These are phyloP conservation scores for Nematostella vectensis DNA, from an alignment of 92 coral and sea anemone species.

Conservation along the genomic window DNA sequence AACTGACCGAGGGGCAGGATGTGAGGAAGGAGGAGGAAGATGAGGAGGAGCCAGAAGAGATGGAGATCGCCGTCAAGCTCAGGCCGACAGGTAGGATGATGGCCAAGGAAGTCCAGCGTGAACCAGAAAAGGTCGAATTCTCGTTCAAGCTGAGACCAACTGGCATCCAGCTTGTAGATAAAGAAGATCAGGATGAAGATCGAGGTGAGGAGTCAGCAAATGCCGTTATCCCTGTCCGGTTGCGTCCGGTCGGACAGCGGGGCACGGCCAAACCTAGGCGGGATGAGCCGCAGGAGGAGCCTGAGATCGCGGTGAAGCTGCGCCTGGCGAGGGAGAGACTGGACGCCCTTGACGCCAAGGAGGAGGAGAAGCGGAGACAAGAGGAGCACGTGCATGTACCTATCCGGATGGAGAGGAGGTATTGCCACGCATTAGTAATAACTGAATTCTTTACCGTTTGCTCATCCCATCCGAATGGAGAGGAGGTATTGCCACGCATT, in stretches of 20 bases:
- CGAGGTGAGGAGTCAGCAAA: not conserved
- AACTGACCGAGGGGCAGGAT: constrained; percentile 7
- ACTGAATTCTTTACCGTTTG: too few species aligned
- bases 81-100: not conserved
- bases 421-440: too few species aligned
- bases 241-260: not conserved
- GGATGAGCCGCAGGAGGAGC: constrained; percentile 6
- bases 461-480: too few species aligned
- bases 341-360: not conserved
- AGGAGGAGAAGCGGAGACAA: not conserved
- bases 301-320: constrained; percentile 14
- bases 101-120: constrained; percentile 1
- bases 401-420: not conserved
- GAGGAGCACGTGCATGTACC: not conserved
- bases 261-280: too few species aligned
- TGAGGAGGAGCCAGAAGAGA: constrained; percentile 7
- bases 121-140: constrained; percentile 21
- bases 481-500: too few species aligned
- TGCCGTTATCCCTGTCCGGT: not conserved
- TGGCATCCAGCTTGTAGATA: constrained; percentile 24
- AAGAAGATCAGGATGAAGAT: constrained; percentile 3
- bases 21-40: not conserved
- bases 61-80: constrained; percentile 15
- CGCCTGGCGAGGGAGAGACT: constrained; percentile 5
- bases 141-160: constrained; percentile 20